These are phyloP conservation scores for Heliconius cydno DNA, from an alignment of 2,888 invertebrate genomes.

Conservation along the genomic window DNA sequence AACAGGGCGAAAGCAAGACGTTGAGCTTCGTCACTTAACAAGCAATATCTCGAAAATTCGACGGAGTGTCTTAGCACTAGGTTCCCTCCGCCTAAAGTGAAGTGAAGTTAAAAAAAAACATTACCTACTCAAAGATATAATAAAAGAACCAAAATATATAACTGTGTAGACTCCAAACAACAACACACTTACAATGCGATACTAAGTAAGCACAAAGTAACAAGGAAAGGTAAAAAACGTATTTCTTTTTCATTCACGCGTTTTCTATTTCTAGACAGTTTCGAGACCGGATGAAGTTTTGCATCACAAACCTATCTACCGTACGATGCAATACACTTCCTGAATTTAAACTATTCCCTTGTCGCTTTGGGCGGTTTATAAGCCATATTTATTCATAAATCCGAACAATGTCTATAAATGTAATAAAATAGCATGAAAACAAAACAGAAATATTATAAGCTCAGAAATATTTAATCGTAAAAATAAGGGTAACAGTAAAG, in stretches of 20 bases:
- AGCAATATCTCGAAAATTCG: too few relatives aligned
- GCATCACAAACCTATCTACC: conserved; percentile 35
- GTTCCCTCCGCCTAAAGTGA: too few relatives aligned
- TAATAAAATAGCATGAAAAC: neutral
- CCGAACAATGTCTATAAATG: neutral
- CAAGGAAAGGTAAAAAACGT: too few relatives aligned
- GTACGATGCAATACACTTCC: conserved; percentile 31
- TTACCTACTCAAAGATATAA: too few relatives aligned
- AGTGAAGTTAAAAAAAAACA: too few relatives aligned
- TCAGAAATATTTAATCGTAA: neutral
- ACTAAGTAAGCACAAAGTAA: too few relatives aligned
- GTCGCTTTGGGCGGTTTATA: neutral
- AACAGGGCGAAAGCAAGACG: too few relatives aligned
- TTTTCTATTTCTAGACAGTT: conserved; percentile 33
- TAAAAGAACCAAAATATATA: too few relatives aligned
- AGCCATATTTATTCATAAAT: neutral
- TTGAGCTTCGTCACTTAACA: too few relatives aligned
- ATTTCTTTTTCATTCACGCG: neutral
- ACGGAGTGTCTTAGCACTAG: too few relatives aligned
- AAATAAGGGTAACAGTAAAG: neutral
- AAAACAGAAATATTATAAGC: neutral
- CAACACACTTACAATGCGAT: too few relatives aligned
- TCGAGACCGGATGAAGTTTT: conserved; percentile 57
- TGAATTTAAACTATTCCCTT: conserved; percentile 16
- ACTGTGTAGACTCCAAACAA: too few relatives aligned